phyloP scores from a whole-genome alignment of 37 sponge, comb jelly and placozoan genomes.

The Petrosia ficiformis region DNA sequence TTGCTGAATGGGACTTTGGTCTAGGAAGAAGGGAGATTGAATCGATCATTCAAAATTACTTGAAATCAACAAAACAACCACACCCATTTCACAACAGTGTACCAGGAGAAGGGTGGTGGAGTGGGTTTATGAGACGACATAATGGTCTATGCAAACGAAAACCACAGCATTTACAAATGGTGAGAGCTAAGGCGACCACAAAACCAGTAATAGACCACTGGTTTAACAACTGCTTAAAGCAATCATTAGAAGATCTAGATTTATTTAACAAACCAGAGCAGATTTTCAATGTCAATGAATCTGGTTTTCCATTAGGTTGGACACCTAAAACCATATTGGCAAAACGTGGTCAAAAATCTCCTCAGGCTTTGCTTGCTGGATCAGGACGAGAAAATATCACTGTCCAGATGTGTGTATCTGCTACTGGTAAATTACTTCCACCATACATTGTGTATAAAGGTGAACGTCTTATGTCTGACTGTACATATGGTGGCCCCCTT shows the following conservation, averaged over 20 bases:
- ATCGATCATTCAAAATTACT: conserved; percentile 21
- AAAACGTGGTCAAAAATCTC: too few species aligned
- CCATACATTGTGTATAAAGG: conserved; percentile 45
- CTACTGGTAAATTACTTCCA: conserved; percentile 32
- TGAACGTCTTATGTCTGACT: conserved; percentile 1
- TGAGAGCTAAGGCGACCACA: conserved; percentile 5
- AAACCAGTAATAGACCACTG: not conserved
- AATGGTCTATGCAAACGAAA: conserved; percentile 13
- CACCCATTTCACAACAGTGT: conserved; percentile 27
- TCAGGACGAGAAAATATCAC: too few species aligned
- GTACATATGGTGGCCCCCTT: conserved; percentile 34
- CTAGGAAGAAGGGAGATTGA: conserved; percentile 2
- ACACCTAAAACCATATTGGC: too few species aligned
- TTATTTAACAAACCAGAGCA: too few species aligned
- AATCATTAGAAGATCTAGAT: too few species aligned
- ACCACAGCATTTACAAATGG: conserved; percentile 17
- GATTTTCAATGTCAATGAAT: too few species aligned
- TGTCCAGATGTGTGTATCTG: conserved; percentile 35
- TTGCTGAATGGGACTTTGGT: conserved; percentile 2
- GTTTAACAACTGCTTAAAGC: not conserved
- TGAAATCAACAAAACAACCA: conserved; percentile 6
- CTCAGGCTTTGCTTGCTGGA: too few species aligned
- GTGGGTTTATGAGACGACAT: conserved; percentile 17
- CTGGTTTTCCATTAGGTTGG: too few species aligned
- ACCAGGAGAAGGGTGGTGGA: conserved; percentile 42